Percentiles rank a stretch among this genome's conserved stretches.
Conservation (phyloP, 2,113 vertebrate species). For the Ivindomyrus marchei region DNA sequence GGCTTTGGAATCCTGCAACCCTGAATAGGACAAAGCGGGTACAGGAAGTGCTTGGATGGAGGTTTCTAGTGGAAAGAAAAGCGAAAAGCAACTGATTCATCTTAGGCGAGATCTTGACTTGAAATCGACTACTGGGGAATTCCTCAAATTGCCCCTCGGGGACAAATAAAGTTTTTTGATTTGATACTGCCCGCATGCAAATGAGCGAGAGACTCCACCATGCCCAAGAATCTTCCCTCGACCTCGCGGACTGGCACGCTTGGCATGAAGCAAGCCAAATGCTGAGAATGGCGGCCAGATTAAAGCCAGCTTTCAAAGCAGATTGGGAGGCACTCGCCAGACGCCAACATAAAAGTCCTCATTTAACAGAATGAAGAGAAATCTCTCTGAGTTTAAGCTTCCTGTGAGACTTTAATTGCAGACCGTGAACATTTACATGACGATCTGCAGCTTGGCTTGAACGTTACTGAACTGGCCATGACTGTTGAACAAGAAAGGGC, state of each 20-base stretch:
- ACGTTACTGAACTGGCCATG: not conserved
- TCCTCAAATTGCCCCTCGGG: too few species aligned
- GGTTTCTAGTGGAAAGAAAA: not conserved
- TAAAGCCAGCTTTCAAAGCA: slow-evolving; percentile 21
- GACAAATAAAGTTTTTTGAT: too few species aligned
- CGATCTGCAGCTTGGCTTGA: not conserved
- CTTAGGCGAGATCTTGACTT: not conserved
- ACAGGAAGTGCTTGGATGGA: not conserved
- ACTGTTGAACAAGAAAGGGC: not conserved
- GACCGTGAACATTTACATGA: not conserved
- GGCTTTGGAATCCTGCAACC: not conserved
- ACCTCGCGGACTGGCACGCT: not conserved
- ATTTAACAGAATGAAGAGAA: slow-evolving; percentile 23
- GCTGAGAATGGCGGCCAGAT: slow-evolving; percentile 29
- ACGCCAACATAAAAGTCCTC: slow-evolving; percentile 6
- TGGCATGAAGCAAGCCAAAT: not conserved
- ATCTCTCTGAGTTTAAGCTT: slow-evolving; percentile 24
- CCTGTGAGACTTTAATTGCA: slow-evolving; percentile 25
- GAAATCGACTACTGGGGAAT: not conserved
- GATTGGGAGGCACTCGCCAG: slow-evolving; percentile 28
- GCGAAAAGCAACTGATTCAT: not conserved
- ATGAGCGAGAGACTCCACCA: not conserved
- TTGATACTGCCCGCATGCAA: not conserved
- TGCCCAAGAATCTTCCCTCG: not conserved
- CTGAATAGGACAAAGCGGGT: not conserved